Evolutionary conservation across 2,888 invertebrate species (phyloP).

Genomic region (Mycalesis mineus): DNA sequence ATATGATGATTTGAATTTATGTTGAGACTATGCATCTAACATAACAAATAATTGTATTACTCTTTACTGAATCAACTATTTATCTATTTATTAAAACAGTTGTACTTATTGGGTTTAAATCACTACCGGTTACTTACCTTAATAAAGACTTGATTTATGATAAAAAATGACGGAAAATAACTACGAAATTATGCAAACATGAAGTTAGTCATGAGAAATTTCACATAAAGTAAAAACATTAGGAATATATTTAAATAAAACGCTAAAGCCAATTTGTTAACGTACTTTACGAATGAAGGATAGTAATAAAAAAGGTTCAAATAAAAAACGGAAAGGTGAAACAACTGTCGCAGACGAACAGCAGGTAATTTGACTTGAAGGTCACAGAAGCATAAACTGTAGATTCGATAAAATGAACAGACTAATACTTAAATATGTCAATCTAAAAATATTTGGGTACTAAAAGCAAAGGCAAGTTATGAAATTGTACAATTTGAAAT

Average conservation of each 20-base stretch:
- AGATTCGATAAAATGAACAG: not conserved
- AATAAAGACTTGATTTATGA: too few species aligned
- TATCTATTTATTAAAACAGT: too few species aligned
- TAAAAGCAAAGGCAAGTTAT: not conserved
- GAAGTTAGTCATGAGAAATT: not conserved
- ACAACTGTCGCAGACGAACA: slow-evolving; percentile 28
- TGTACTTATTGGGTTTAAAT: too few species aligned
- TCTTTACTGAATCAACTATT: too few species aligned
- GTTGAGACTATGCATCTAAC: too few species aligned
- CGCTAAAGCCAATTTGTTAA: not conserved
- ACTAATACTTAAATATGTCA: not conserved
- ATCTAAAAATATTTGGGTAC: not conserved
- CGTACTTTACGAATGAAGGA: slow-evolving; percentile 8
- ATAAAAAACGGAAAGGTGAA: slow-evolving; percentile 29
- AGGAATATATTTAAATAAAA: not conserved
- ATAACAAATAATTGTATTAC: too few species aligned
- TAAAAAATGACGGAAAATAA: too few species aligned
- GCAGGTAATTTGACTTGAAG: slow-evolving; percentile 40
- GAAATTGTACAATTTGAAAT: not conserved
- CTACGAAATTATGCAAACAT: too few species aligned
- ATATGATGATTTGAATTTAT: too few species aligned
- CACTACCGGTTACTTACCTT: too few species aligned
- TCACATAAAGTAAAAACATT: not conserved
- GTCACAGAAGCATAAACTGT: slow-evolving; percentile 38
- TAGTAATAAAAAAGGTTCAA: slow-evolving; percentile 24